Percentiles rank a stretch among this genome's conserved stretches.
These are phyloP conservation scores for Morphnarchus princeps DNA, from an alignment of 2,113 vertebrate genomes.

Conservation along the genomic window DNA sequence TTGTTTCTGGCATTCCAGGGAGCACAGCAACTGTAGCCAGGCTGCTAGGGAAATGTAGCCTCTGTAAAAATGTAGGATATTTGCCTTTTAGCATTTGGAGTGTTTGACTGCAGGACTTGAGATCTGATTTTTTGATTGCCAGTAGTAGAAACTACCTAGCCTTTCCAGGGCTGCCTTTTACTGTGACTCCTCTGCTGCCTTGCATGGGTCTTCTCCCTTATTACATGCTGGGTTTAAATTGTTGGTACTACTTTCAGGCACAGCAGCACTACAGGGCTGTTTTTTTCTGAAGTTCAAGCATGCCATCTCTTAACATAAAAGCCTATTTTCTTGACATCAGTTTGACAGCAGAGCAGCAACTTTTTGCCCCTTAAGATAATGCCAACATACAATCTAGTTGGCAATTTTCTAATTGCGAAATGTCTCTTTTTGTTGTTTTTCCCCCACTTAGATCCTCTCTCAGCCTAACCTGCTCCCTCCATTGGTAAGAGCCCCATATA, in stretches of 20 bases:
- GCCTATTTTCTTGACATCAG: neutral
- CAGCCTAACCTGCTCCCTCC: constrained; percentile 96
- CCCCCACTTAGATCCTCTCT: constrained; percentile 87
- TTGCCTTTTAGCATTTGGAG: neutral
- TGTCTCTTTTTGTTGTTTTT: constrained; percentile 78
- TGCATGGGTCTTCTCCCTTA: neutral
- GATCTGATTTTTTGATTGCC: neutral
- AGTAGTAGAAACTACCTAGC: neutral
- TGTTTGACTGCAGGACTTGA: neutral
- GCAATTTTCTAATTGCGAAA: constrained; percentile 68
- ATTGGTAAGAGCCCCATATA: constrained; percentile 89
- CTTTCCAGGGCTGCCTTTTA: neutral
- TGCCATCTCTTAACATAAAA: neutral
- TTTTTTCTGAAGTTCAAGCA: neutral
- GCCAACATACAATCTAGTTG: constrained; percentile 58
- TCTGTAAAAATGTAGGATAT: neutral
- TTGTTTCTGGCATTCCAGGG: neutral
- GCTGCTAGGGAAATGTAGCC: neutral
- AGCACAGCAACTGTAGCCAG: neutral
- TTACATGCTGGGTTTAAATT: neutral
- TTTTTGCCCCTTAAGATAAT: constrained; percentile 35
- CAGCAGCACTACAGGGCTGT: neutral
- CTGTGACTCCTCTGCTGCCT: neutral
- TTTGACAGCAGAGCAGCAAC: constrained; percentile 15
- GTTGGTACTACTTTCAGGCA: neutral